phyloP scores from a whole-genome alignment of 2,888 invertebrate genomes.

The Nymphalis polychloros region DNA sequence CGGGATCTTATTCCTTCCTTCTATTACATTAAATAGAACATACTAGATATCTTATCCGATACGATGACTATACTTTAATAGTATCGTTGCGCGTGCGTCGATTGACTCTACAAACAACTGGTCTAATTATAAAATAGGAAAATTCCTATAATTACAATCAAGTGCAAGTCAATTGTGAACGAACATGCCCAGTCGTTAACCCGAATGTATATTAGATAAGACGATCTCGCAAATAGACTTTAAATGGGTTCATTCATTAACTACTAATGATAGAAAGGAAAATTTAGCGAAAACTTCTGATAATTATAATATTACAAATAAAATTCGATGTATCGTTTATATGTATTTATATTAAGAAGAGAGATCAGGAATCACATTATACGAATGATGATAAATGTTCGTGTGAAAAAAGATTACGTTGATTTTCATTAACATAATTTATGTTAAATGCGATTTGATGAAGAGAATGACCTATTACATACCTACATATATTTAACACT shows the following conservation, averaged over 20 bases:
- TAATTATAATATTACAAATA: slow-evolving; percentile 33
- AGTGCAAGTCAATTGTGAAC: slow-evolving; percentile 55
- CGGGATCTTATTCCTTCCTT: slow-evolving; percentile 12
- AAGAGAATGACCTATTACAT: slow-evolving; percentile 25
- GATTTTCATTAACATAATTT: slow-evolving; percentile 30
- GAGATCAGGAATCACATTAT: slow-evolving; percentile 30
- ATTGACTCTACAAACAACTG: slow-evolving; percentile 51
- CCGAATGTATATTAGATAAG: slow-evolving; percentile 60
- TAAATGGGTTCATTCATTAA: slow-evolving; percentile 63
- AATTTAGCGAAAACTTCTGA: slow-evolving; percentile 63
- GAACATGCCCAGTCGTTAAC: slow-evolving; percentile 62
- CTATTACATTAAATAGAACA: slow-evolving; percentile 23
- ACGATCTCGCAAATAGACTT: slow-evolving; percentile 66
- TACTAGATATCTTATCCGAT: slow-evolving; percentile 41
- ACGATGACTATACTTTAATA: slow-evolving; percentile 29
- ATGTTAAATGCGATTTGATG: slow-evolving; percentile 27
- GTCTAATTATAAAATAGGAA: slow-evolving; percentile 69
- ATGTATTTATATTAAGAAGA: slow-evolving; percentile 13
- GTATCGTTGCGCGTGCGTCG: slow-evolving; percentile 55
- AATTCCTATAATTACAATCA: slow-evolving; percentile 70
- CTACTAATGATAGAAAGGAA: slow-evolving; percentile 64
- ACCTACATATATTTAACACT: slow-evolving; percentile 1
- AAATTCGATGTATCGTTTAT: slow-evolving; percentile 9
- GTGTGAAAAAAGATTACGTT: slow-evolving; percentile 33
- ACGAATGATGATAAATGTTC: slow-evolving; percentile 15